Percentiles rank a stretch among this genome's conserved stretches.
Conservation (phyloP, 2,797 vertebrate genomes). For the Gallinago stenura region DNA sequence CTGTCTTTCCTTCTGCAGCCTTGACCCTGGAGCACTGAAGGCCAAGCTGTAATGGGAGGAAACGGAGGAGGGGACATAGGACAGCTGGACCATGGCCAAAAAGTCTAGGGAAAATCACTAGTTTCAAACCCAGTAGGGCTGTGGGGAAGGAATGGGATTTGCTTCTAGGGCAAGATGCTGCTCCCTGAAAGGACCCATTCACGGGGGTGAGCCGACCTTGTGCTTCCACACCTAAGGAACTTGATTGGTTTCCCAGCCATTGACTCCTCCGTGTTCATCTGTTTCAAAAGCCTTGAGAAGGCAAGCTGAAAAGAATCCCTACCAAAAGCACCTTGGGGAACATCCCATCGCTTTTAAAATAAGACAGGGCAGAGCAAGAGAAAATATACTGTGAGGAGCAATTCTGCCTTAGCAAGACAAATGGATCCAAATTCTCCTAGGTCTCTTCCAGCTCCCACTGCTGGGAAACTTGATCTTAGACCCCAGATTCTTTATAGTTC, state of each 20-base stretch:
- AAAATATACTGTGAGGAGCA: neutral
- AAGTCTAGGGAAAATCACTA: neutral
- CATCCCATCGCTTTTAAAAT: neutral
- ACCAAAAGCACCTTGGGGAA: neutral
- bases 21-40: neutral
- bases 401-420: neutral
- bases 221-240: neutral
- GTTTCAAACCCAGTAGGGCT: neutral
- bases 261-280: neutral
- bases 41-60: neutral
- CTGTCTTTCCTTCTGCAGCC: neutral
- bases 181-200: neutral
- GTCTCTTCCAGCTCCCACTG: neutral
- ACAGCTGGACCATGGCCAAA: neutral
- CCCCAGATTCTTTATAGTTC: neutral
- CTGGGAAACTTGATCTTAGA: neutral
- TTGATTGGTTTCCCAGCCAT: neutral
- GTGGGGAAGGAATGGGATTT: neutral
- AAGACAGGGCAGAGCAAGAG: neutral
- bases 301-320: neutral
- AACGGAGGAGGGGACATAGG: neutral
- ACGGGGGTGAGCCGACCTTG: neutral
- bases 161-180: neutral
- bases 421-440: neutral
- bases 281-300: conserved; percentile 16